Evolutionary conservation across 2,113 vertebrate species (phyloP).

Genomic region (Stegostoma tigrinum): DNA sequence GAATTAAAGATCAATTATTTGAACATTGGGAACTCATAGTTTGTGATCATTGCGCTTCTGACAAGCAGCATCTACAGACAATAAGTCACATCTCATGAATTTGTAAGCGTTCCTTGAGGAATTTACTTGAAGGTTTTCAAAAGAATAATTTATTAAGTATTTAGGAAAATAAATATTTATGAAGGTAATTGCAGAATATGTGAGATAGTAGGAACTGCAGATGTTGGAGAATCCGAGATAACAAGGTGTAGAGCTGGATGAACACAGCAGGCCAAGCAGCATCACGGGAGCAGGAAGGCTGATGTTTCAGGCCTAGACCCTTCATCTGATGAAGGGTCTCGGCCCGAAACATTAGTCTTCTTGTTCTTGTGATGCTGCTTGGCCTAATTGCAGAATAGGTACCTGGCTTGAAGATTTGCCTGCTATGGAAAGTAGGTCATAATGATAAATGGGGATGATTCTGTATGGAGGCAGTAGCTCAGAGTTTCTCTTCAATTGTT

Average conservation of each 20-base stretch:
- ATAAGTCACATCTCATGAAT: neutral
- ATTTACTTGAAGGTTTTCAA: neutral
- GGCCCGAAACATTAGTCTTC: too few species aligned
- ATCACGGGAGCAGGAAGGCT: too few species aligned
- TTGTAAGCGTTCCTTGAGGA: slow-evolving; percentile 8
- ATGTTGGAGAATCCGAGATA: too few species aligned
- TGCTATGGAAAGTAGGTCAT: neutral
- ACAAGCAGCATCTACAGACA: neutral
- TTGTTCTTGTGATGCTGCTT: too few species aligned
- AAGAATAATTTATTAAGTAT: neutral
- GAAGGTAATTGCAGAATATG: neutral
- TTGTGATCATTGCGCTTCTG: neutral
- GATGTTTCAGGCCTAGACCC: too few species aligned
- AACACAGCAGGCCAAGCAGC: too few species aligned
- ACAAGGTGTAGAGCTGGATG: too few species aligned
- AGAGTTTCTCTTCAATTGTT: neutral
- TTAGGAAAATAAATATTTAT: slow-evolving; percentile 5
- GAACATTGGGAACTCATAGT: neutral
- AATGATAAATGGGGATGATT: neutral
- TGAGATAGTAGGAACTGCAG: too few species aligned
- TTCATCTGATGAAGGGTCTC: too few species aligned
- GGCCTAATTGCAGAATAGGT: slow-evolving; percentile 5
- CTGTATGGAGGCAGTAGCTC: neutral
- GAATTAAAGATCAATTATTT: neutral
- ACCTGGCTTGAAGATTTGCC: neutral